Conservation (phyloP, 2,888 invertebrate genomes). For the Diloba caeruleocephala region DNA sequence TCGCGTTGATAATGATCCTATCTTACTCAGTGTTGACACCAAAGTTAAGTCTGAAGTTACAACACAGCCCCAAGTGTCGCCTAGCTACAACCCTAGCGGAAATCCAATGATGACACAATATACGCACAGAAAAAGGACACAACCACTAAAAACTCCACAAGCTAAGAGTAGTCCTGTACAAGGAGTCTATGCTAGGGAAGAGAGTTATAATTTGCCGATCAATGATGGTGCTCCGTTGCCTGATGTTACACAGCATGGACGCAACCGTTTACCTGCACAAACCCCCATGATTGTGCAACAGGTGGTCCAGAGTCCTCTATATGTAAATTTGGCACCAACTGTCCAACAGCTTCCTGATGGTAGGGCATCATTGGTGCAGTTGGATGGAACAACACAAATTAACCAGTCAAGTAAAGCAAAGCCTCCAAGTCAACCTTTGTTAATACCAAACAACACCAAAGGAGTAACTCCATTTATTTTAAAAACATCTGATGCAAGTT, state of each 20-base stretch:
- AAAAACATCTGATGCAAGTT: slow-evolving; percentile 81
- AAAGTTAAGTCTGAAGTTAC: slow-evolving; percentile 66
- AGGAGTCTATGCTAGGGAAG: slow-evolving; percentile 71
- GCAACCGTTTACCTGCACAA: slow-evolving; percentile 62
- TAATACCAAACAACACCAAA: slow-evolving; percentile 79
- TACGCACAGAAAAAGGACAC: slow-evolving; percentile 64
- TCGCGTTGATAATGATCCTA: slow-evolving; percentile 74
- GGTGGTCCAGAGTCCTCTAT: slow-evolving; percentile 80
- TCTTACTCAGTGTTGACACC: slow-evolving; percentile 73
- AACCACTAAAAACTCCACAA: slow-evolving; percentile 53
- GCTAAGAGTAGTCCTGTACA: slow-evolving; percentile 72
- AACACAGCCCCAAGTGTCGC: slow-evolving; percentile 72
- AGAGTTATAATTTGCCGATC: slow-evolving; percentile 71
- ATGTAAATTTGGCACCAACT: slow-evolving; percentile 78
- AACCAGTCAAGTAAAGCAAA: slow-evolving; percentile 66
- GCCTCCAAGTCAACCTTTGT: slow-evolving; percentile 69
- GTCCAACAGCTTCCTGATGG: slow-evolving; percentile 75
- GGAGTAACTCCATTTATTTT: slow-evolving; percentile 77
- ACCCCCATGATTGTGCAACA: slow-evolving; percentile 82
- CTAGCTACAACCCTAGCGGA: slow-evolving; percentile 70
- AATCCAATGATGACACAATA: slow-evolving; percentile 83
- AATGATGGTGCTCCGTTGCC: slow-evolving; percentile 66
- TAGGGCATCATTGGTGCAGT: slow-evolving; percentile 67
- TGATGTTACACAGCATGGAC: slow-evolving; percentile 75
- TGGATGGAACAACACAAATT: slow-evolving; percentile 69